phyloP scores from a whole-genome alignment of 2,888 invertebrate genomes.

The Sicus ferrugineus region DNA sequence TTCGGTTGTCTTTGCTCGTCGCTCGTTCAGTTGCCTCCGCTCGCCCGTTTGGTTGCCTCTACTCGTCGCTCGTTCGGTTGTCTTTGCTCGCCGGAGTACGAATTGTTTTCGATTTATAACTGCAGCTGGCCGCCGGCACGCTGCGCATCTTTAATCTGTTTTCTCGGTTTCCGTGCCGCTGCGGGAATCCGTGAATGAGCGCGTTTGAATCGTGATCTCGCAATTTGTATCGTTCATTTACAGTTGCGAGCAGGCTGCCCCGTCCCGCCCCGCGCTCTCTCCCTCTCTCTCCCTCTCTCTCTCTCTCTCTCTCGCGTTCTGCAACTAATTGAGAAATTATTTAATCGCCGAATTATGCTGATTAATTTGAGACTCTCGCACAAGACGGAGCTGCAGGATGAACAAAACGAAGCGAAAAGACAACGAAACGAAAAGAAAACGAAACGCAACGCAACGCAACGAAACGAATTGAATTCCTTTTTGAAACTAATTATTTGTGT shows the following conservation, averaged over 20 bases:
- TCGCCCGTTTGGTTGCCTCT: neutral
- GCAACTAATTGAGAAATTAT: slow-evolving; percentile 7
- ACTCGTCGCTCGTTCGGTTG: neutral
- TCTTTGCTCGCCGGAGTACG: neutral
- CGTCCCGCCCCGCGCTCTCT: neutral
- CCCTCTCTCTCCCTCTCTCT: neutral
- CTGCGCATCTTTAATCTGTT: slow-evolving; percentile 1
- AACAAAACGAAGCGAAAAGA: no score
- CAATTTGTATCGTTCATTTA: slow-evolving; percentile 28
- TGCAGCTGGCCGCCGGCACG: neutral
- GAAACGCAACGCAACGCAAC: no score
- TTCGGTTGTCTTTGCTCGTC: neutral
- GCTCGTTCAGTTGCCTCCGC: neutral
- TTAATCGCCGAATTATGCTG: slow-evolving; percentile 18
- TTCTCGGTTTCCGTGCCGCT: neutral
- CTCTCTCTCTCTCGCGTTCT: neutral
- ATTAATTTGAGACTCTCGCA: slow-evolving; percentile 7
- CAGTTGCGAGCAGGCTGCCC: slow-evolving; percentile 13
- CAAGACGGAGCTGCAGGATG: no score
- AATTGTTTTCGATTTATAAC: slow-evolving; percentile 27
- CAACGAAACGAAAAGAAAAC: no score
- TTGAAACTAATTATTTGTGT: no score
- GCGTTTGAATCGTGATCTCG: slow-evolving; percentile 23
- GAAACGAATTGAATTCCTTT: no score
- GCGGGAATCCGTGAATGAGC: slow-evolving; percentile 25